Percentiles rank a stretch among this genome's conserved stretches.
These are phyloP conservation scores for Urocolius indicus DNA, from an alignment of 2,113 vertebrate genomes.

Conservation along the genomic window DNA sequence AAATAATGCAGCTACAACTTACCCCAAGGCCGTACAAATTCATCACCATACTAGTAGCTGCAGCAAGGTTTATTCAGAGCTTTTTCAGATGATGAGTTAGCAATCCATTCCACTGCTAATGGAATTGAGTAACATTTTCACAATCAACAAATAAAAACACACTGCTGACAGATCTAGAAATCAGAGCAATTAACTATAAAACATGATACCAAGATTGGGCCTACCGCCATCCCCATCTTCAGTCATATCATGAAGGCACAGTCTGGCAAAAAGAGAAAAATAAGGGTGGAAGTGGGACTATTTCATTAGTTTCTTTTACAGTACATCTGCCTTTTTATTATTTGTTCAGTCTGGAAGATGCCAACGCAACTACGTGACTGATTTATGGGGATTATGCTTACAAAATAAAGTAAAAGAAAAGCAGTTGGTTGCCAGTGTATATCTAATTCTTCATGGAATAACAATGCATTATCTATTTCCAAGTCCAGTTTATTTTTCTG, in stretches of 20 bases:
- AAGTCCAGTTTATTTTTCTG: background rate
- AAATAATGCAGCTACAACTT: background rate
- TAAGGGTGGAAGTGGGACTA: rapidly evolving
- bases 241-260: background rate
- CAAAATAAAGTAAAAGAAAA: background rate
- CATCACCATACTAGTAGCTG: rapidly evolving
- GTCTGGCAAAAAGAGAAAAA: background rate
- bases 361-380: background rate
- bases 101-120: background rate
- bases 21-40: background rate
- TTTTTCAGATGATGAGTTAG: background rate
- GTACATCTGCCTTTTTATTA: background rate
- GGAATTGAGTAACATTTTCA: background rate
- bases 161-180: background rate
- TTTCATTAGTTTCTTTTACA: background rate
- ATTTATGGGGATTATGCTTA: background rate
- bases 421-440: background rate
- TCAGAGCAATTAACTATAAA: background rate
- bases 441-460: background rate
- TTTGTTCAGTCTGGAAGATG: background rate
- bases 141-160: background rate
- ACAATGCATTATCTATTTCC: background rate
- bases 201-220: background rate
- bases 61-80: background rate
- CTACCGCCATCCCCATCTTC: background rate